Evolutionary conservation across 2,888 invertebrate genomes (phyloP), one percentile per base, ranked within the genome.

Genomic region (Cabera pusaria): DNA sequence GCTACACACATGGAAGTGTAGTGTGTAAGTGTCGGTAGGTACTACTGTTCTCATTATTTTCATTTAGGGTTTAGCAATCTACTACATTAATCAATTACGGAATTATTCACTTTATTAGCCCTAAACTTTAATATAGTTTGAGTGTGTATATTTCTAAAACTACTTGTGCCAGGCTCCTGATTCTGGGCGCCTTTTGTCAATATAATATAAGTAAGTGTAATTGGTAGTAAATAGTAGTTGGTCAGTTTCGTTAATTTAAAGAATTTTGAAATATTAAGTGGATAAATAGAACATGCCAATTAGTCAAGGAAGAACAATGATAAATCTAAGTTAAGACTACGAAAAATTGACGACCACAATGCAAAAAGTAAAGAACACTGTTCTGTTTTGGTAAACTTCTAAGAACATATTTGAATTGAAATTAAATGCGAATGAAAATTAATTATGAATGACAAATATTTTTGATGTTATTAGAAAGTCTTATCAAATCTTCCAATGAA

Each of bases 251-350:
- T 44, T 35, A 26, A 22, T 8, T 26, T 31, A 7, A 40, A 39
- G 21, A 32, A 31, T 26, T 32, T 32, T 20, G 26, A 33, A 24
- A 35, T 26, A 29, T 23, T 27, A 32, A 33, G n/a, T 35, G 36
- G 31, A 34, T 32, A 6, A 40, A 39, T 37, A 40, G 28, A 37
- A 23, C 44, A 51, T 39, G 28, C 49, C 40, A 44, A 49, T 49
- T 44, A 36, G 43, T 25, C 19, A 24, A 39, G 44, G 49, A 53
- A 45, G 49, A 52, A 53, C 47, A 56, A 49, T 51, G 44, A 49
- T 50, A 37, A 27, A 19, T 9, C 26, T 40, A 42, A 17, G 35
- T 32, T 36, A 33, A 29, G n/a, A 35, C 26, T 40, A 39, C 34
- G 12, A 34, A 19, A 2, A n/a, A 5, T 22, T 20, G 5, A 21